Percentiles rank a stretch among this genome's conserved stretches.
Conservation (phyloP, 2,797 vertebrate species). For the Perodicticus potto region DNA sequence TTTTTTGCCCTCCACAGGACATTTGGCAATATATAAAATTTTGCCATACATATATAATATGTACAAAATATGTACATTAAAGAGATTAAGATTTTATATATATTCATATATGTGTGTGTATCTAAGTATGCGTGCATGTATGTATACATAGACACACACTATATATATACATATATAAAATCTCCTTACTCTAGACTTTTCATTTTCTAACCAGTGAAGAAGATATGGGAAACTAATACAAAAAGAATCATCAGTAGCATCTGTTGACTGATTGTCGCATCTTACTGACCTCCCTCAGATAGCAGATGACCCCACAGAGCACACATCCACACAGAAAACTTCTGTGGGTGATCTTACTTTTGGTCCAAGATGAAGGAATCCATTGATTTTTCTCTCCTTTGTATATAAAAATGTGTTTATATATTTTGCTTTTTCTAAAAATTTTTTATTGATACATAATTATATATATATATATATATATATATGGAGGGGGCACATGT, state of each 20-base stretch:
- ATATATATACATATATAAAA: neutral
- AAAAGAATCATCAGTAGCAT: neutral
- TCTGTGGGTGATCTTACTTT: neutral
- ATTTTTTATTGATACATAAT: neutral
- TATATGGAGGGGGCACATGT: no score
- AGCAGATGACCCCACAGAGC: neutral
- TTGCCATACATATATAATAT: neutral
- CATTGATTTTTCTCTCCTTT: neutral
- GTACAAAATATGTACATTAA: neutral
- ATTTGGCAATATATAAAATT: neutral
- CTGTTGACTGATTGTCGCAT: neutral
- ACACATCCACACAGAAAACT: neutral
- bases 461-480: neutral
- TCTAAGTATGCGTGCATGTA: no score
- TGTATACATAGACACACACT: no score
- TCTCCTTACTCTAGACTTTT: neutral
- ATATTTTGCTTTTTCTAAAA: neutral
- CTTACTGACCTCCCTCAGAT: neutral
- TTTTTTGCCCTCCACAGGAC: neutral
- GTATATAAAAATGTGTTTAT: neutral
- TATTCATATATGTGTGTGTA: neutral
- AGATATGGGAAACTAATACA: neutral
- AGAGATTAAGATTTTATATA: neutral
- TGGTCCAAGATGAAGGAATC: constrained; percentile 41
- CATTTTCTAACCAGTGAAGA: neutral